These are phyloP conservation scores for Penaeus chinensis DNA, from an alignment of 1,140 invertebrate species.

Conservation along the genomic window DNA sequence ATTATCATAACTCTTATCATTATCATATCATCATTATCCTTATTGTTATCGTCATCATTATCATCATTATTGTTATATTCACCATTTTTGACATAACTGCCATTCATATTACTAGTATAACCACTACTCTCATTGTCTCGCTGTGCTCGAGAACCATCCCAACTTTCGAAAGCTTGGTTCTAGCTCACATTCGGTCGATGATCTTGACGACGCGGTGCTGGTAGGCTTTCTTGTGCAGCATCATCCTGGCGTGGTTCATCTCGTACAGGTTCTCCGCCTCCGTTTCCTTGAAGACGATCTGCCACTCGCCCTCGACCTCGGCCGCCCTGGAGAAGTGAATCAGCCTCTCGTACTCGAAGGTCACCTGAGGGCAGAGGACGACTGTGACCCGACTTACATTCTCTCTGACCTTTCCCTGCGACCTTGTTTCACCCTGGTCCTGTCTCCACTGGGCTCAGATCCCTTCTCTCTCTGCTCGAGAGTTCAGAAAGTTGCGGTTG, in stretches of 20 bases:
- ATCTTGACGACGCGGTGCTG: constrained; percentile 70
- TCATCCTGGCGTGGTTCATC: constrained; percentile 70
- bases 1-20: too few species aligned
- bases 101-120: too few species aligned
- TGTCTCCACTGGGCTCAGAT: neutral
- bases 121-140: too few species aligned
- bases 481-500: too few species aligned
- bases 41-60: too few species aligned
- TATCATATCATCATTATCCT: too few species aligned
- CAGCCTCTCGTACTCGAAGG: constrained; percentile 60
- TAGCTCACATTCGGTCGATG: constrained; percentile 69
- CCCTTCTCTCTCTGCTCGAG: neutral
- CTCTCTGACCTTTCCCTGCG: neutral
- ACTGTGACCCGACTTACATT: neutral
- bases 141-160: too few species aligned
- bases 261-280: constrained; percentile 69
- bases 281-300: constrained; percentile 71
- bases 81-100: too few species aligned
- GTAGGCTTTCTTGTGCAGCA: constrained; percentile 71
- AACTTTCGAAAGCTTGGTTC: too few species aligned
- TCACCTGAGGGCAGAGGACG: constrained; percentile 41
- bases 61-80: too few species aligned
- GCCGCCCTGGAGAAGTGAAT: constrained; percentile 57
- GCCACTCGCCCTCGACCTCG: constrained; percentile 62
- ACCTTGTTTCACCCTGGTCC: neutral